Percentiles rank a stretch among this genome's conserved stretches.
Conservation (phyloP, 2,888 invertebrate species). For the Drosophila subsilvestris region DNA sequence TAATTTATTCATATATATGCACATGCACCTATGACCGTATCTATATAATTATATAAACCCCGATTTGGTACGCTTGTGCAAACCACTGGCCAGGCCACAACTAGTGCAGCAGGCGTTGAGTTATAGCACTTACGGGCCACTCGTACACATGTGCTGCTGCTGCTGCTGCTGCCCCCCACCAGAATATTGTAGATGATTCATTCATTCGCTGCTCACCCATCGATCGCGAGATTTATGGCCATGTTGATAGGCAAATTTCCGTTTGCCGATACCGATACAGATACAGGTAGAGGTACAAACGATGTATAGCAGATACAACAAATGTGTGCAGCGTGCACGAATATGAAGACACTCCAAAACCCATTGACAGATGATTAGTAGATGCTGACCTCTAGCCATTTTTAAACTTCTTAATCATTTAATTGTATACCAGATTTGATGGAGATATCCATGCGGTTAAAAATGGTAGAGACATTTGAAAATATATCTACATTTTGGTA, state of each 20-base stretch:
- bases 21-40: constrained; percentile 39
- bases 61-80: constrained; percentile 62
- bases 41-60: constrained; percentile 71
- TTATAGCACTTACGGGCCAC: constrained; percentile 57
- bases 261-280: constrained; percentile 52
- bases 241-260: constrained; percentile 74
- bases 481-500: no score
- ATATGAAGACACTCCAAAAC: constrained; percentile 22
- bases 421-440: background rate
- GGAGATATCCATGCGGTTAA: background rate
- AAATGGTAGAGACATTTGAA: background rate
- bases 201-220: constrained; percentile 24
- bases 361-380: constrained; percentile 28
- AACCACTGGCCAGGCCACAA: constrained; percentile 51
- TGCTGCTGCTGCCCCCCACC: no score
- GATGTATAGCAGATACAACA: constrained; percentile 18
- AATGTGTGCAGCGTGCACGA: constrained; percentile 26
- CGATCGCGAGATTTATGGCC: constrained; percentile 63
- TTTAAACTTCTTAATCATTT: background rate
- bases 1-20: constrained; percentile 42
- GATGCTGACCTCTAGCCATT: background rate
- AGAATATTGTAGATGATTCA: constrained; percentile 8
- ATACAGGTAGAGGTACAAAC: constrained; percentile 2
- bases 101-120: constrained; percentile 68
- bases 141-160: constrained; percentile 30